Percentiles rank a stretch among this genome's conserved stretches.
Conservation (phyloP, 2,113 vertebrate species). For the Lepus timidus region DNA sequence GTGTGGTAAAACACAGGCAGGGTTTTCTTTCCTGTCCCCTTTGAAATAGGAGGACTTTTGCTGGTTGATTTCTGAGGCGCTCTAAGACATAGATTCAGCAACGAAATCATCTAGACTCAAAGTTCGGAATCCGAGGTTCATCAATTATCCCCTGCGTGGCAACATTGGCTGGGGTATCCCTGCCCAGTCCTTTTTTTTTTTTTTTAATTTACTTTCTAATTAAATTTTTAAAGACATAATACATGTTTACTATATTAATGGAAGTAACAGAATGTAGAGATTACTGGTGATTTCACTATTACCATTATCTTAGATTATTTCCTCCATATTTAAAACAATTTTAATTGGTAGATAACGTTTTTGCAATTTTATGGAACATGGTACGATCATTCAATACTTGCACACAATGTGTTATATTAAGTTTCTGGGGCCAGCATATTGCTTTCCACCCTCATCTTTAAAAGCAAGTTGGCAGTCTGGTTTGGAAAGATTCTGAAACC, state of each 20-base stretch:
- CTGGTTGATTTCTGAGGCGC: neutral
- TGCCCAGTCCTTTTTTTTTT: neutral
- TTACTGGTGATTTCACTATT: neutral
- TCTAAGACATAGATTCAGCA: neutral
- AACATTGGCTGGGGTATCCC: neutral
- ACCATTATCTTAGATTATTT: neutral
- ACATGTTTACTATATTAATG: neutral
- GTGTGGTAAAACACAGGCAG: neutral
- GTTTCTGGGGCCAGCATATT: neutral
- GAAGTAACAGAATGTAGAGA: neutral
- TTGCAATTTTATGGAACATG: neutral
- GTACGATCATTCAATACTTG: neutral
- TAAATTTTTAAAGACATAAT: neutral
- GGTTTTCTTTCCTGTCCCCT: slow-evolving; percentile 10
- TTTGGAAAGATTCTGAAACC: slow-evolving; percentile 5
- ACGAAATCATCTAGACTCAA: neutral
- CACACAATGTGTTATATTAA: neutral
- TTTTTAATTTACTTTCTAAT: neutral
- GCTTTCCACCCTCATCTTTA: slow-evolving; percentile 25
- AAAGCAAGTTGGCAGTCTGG: neutral
- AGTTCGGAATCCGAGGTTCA: slow-evolving; percentile 12
- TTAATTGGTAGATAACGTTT: neutral
- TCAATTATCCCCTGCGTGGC: neutral
- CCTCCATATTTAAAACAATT: neutral
- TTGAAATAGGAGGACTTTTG: slow-evolving; percentile 15